Evolutionary conservation across 37 sponge, comb jelly and placozoan species (phyloP).

Genomic region (Crambe crambe): DNA sequence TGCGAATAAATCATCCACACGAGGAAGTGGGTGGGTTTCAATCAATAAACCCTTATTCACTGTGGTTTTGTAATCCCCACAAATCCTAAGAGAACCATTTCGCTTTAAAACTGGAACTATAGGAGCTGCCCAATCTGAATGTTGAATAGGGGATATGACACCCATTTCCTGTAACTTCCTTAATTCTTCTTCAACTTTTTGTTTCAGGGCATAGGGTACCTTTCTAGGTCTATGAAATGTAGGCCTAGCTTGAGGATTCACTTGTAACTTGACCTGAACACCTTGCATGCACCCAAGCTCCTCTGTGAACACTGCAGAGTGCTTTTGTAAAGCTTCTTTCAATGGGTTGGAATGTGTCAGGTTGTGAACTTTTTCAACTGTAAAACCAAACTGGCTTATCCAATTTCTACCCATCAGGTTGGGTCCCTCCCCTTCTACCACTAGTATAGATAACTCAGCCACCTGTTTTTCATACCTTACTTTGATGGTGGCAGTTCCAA

Average conservation of each 20-base stretch:
- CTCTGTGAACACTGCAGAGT: not conserved
- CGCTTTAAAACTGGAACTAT: not conserved
- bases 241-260: not conserved
- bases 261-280: not conserved
- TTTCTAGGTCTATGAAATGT: not conserved
- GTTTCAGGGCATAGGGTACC: not conserved
- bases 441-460: no score
- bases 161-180: not conserved
- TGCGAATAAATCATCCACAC: not conserved
- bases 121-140: not conserved
- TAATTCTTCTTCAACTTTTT: not conserved
- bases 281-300: not conserved
- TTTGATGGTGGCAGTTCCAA: no score
- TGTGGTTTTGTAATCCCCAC: not conserved
- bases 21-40: not conserved
- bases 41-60: not conserved
- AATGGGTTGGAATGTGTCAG: not conserved
- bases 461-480: no score
- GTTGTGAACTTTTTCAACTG: not conserved
- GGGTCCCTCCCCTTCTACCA: conserved; percentile 33
- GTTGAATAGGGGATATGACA: not conserved
- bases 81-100: not conserved
- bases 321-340: not conserved
- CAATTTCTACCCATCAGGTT: conserved; percentile 40
- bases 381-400: not conserved